A percentile compares a stretch with the other conserved stretches of the same genome.
phyloP scores from a whole-genome alignment of 2,113 vertebrate genomes.

The Numida meleagris region DNA sequence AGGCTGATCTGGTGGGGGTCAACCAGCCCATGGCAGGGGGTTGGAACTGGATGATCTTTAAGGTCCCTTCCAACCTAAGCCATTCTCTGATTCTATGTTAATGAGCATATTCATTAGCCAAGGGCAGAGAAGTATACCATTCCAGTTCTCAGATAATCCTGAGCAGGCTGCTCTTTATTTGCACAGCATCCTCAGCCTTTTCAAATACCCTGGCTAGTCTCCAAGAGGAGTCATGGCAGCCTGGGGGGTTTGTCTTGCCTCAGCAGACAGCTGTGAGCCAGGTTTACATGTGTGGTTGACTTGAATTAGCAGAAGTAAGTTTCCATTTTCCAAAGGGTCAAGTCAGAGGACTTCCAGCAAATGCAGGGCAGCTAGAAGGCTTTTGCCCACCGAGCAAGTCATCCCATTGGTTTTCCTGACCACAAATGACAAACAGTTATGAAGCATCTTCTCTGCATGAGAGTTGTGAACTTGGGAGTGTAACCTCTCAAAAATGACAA shows the following conservation, averaged over 20 bases:
- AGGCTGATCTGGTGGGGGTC: too few species aligned
- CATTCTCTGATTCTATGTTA: neutral
- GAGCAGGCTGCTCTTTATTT: neutral
- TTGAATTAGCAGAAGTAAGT: constrained; percentile 12
- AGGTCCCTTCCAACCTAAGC: too few species aligned
- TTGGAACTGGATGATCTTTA: too few species aligned
- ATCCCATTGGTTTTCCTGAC: neutral
- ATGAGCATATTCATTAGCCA: constrained; percentile 6
- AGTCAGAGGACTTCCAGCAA: constrained; percentile 4
- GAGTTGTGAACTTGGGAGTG: neutral
- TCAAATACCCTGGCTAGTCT: neutral
- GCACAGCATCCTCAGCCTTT: neutral
- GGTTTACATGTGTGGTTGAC: neutral
- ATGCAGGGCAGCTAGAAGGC: neutral
- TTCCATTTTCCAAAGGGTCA: constrained; percentile 30
- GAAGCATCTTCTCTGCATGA: neutral
- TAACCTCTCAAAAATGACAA: neutral
- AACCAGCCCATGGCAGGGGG: too few species aligned
- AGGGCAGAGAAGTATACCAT: neutral
- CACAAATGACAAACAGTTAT: constrained; percentile 25
- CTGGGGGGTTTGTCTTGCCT: constrained; percentile 23
- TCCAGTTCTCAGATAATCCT: neutral
- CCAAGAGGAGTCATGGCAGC: neutral
- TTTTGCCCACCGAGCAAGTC: neutral
- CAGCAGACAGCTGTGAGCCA: constrained; percentile 22